A percentile compares a stretch with the other conserved stretches of the same genome.
These are phyloP conservation scores for Scytalopus superciliaris DNA, from an alignment of 2,113 vertebrate genomes.

Conservation along the genomic window DNA sequence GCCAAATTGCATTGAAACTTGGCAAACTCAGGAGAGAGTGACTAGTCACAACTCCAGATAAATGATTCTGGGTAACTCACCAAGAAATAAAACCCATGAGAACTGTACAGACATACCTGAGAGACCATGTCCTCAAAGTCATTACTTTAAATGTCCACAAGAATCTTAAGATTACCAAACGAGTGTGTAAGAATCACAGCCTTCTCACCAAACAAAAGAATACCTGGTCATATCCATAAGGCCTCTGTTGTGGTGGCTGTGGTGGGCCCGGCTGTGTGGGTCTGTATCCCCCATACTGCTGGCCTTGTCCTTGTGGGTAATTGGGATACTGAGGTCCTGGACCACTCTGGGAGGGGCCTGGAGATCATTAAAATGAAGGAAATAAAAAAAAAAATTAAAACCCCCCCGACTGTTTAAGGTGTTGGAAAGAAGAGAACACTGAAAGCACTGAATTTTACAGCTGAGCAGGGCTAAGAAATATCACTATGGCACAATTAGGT, in stretches of 20 bases:
- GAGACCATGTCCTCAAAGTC: not conserved
- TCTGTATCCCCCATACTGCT: slow-evolving; percentile 94
- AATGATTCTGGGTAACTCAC: not conserved
- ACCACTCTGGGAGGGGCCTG: slow-evolving; percentile 89
- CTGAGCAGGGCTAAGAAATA: not conserved
- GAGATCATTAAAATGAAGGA: not conserved
- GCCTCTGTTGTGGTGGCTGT: slow-evolving; percentile 94
- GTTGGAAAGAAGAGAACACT: not conserved
- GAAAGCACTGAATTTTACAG: not conserved
- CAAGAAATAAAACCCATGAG: not conserved
- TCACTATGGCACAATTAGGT: not conserved
- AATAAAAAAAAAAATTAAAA: not conserved
- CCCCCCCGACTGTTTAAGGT: not conserved
- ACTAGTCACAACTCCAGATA: not conserved
- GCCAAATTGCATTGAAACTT: not conserved
- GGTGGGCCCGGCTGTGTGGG: slow-evolving; percentile 93
- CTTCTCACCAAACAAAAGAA: not conserved
- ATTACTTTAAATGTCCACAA: not conserved
- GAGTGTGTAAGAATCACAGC: not conserved
- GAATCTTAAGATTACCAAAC: not conserved
- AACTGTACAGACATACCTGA: not conserved
- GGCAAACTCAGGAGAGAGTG: not conserved
- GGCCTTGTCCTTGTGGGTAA: slow-evolving; percentile 96
- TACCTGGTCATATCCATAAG: slow-evolving; percentile 98
- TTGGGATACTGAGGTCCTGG: slow-evolving; percentile 93